Base-by-base conservation (phyloP, 2,797 vertebrate genomes). In the Dicrostonyx torquatus region DNA sequence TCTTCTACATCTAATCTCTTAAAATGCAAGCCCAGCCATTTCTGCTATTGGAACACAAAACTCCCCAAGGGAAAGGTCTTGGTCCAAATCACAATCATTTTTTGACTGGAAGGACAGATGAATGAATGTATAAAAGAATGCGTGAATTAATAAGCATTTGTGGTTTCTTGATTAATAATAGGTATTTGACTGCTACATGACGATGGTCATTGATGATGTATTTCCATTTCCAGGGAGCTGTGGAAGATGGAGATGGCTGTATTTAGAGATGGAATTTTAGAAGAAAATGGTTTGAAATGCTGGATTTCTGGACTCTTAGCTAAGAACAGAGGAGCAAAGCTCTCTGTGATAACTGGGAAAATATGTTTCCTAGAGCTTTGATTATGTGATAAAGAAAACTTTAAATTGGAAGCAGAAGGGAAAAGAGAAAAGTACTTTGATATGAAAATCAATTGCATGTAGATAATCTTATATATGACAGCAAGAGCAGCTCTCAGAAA, bases 321-420 rank as follows among this genome's bases (percentile, higher is more conserved):
- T 95, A 86, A 9, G 76, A 53, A 80, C 66, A 87, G 72, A 84
- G 45, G 76, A 53, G 77, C 66, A 87, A 66, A 84, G 45, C 90
- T 96, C 40, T 95, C 50, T 90, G 31, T 58, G 86, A 92, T 93
- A 96, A 94, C 40, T 77, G 31, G 84, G 9, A 92, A 94, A 94
- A 91, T 94, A 77, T 94, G 34, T 94, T 96, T 95, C 55, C 37
- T 40, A 94, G 64, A 93, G 84, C 68, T 80, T 94, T 96, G 79
- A 66, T 90, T 11, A 92, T 95, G 79, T 93, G 89, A 96, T 94
- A 86, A 87, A 95, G 89, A 87, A 22, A 95, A 90, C 50, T 95
- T 96, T 82, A 95, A 92, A 97, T 86, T 91, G 92, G 90, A 96
- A 96, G 93, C 87, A 64, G 77, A 93, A 31, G 43, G 24, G 48